A percentile compares a stretch with the other conserved stretches of the same genome.
phyloP scores from a whole-genome alignment of 1,140 invertebrate genomes.

The Drosophila kepulauana region DNA sequence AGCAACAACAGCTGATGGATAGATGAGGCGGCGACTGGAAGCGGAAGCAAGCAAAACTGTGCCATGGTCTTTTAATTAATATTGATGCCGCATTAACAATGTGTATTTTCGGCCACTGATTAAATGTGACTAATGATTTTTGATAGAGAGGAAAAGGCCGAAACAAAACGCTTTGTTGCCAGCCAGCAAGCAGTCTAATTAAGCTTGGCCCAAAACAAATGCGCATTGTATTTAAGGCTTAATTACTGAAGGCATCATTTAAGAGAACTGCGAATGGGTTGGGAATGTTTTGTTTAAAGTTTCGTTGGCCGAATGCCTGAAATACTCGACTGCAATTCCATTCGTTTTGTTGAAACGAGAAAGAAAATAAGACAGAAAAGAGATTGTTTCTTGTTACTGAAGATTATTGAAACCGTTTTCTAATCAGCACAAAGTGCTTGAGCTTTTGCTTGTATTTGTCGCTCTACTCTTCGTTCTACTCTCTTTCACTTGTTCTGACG shows the following conservation, averaged over 20 bases:
- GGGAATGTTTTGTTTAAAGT: slow-evolving; percentile 59
- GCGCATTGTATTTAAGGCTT: slow-evolving; percentile 66
- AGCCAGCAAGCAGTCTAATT: slow-evolving; percentile 55
- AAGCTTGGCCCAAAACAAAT: slow-evolving; percentile 65
- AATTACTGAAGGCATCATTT: slow-evolving; percentile 57
- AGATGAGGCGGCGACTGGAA: neutral
- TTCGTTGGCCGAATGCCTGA: slow-evolving; percentile 22
- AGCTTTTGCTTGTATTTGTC: slow-evolving; percentile 21
- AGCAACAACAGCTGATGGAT: too few relatives aligned
- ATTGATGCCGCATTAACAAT: slow-evolving; percentile 80
- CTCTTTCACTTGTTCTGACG: slow-evolving; percentile 7
- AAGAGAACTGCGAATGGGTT: slow-evolving; percentile 5
- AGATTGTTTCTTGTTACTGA: slow-evolving; percentile 40
- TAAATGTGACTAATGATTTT: slow-evolving; percentile 74
- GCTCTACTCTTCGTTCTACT: slow-evolving; percentile 17
- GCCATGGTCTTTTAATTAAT: slow-evolving; percentile 65
- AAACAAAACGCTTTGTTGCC: slow-evolving; percentile 61
- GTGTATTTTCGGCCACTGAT: slow-evolving; percentile 63
- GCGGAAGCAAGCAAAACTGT: neutral
- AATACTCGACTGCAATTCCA: slow-evolving; percentile 64
- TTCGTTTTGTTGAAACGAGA: slow-evolving; percentile 36
- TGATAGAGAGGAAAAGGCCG: slow-evolving; percentile 35
- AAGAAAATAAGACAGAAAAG: neutral
- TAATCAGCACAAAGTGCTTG: slow-evolving; percentile 78
- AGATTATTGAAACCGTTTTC: slow-evolving; percentile 78